Conservation (phyloP, 1,140 invertebrate species). For the Stratiolaelaps scimitus region DNA sequence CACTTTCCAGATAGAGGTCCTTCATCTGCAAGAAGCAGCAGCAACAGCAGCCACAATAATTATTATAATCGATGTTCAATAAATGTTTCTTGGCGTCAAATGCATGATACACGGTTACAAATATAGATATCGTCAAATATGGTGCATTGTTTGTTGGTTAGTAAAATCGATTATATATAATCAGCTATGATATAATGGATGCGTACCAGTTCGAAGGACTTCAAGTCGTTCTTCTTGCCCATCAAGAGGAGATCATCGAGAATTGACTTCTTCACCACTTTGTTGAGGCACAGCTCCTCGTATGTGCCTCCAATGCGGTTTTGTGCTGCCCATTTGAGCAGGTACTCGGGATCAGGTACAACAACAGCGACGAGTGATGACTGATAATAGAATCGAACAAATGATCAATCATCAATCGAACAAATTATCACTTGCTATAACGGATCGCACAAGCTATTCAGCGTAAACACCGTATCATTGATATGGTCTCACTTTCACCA, state of each 20-base stretch:
- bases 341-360: constrained; percentile 81
- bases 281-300: constrained; percentile 70
- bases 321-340: constrained; percentile 74
- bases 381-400: constrained; percentile 47
- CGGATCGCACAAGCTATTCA: not conserved
- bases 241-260: constrained; percentile 71
- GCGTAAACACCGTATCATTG: too few relatives aligned
- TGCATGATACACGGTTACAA: not conserved
- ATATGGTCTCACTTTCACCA: too few relatives aligned
- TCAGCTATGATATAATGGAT: too few relatives aligned
- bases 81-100: not conserved
- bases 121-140: not conserved
- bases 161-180: constrained; percentile 11
- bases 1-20: constrained; percentile 81
- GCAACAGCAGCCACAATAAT: not conserved
- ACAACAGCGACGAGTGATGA: constrained; percentile 85
- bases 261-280: constrained; percentile 68
- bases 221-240: constrained; percentile 75
- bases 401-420: constrained; percentile 7
- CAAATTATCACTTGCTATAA: too few relatives aligned
- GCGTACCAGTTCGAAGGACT: constrained; percentile 90
- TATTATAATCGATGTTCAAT: not conserved
- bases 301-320: constrained; percentile 71
- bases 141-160: not conserved
- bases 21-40: constrained; percentile 57